Base-by-base conservation (phyloP, 2,888 invertebrate species). In the Disparrhopalites patrizii region DNA sequence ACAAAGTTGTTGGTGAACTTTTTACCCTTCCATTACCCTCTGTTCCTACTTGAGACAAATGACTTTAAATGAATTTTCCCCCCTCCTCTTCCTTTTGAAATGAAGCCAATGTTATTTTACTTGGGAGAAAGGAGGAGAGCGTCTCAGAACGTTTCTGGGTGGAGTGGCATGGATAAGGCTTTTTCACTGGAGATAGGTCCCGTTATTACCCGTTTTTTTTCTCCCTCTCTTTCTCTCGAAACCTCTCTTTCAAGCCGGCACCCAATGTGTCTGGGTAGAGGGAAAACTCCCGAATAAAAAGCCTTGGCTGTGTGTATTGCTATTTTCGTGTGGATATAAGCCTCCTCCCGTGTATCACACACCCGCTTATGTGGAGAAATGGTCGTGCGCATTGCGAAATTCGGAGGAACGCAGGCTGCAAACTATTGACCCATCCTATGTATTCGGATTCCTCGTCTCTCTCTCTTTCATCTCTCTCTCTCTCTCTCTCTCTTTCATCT, bases 301-400 rank as follows among this genome's bases (percentile, higher is more conserved):
- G 15, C 10, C 40, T 4, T 18, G 40, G 36, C 36, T 36, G 8
- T 52, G 3, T 47, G n/a, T 60, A 40, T 60, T 23, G 43, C 43
- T 60, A 60, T 60, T 54, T 60, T 60, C 60, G 60, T 47, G 60
- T n/a, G n/a, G n/a, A n/a, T n/a, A n/a, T n/a, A n/a, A n/a, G n/a
- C n/a, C n/a, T n/a, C n/a, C n/a, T n/a, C n/a, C n/a, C n/a, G n/a
- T 43, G 18, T 23, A 31, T 4, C 18, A 31, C 15, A 18, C 50
- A 31, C 2, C 30, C 36, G n/a, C n/a, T n/a, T n/a, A n/a, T n/a
- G n/a, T n/a, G n/a, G 50, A 31, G 50, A 61, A 25, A 27, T 40
- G 57, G 56, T 57, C 57, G 64, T 65, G 65, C 65, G 65, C 65
- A 65, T 65, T 65, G 65, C 65, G 58, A 65, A 65, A 58, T 50